These are phyloP conservation scores for Hypanus sabinus DNA, from an alignment of 2,113 vertebrate species.

Conservation along the genomic window DNA sequence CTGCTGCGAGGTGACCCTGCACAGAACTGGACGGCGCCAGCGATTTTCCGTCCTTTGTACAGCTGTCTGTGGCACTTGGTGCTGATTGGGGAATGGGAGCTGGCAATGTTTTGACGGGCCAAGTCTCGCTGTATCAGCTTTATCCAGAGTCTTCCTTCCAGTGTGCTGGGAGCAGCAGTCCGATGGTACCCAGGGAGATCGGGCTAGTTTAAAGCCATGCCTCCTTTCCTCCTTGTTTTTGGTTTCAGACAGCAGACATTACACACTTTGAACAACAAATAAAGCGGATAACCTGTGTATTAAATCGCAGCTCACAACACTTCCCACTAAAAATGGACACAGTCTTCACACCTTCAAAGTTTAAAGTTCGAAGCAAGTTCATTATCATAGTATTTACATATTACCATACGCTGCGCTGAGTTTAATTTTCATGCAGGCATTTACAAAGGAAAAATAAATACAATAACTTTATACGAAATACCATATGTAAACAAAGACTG, in stretches of 20 bases:
- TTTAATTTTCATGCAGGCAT: too few relatives aligned
- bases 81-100: fast-evolving
- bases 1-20: slow-evolving; percentile 40
- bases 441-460: too few relatives aligned
- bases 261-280: neutral
- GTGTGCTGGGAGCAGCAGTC: neutral
- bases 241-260: neutral
- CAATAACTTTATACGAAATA: too few relatives aligned
- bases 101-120: fast-evolving
- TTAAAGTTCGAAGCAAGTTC: too few relatives aligned
- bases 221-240: neutral
- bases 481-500: too few relatives aligned
- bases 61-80: slow-evolving; percentile 34
- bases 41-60: slow-evolving; percentile 39
- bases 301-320: neutral
- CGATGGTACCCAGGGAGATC: neutral
- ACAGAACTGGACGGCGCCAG: fast-evolving
- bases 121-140: neutral
- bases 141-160: slow-evolving; percentile 10
- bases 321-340: neutral
- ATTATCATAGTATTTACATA: too few relatives aligned
- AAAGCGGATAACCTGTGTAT: neutral
- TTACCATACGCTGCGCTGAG: too few relatives aligned
- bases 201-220: neutral
- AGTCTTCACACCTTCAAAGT: too few relatives aligned